Conservation (phyloP, 2,888 invertebrate genomes). For the Gisinianus flammeolus region DNA sequence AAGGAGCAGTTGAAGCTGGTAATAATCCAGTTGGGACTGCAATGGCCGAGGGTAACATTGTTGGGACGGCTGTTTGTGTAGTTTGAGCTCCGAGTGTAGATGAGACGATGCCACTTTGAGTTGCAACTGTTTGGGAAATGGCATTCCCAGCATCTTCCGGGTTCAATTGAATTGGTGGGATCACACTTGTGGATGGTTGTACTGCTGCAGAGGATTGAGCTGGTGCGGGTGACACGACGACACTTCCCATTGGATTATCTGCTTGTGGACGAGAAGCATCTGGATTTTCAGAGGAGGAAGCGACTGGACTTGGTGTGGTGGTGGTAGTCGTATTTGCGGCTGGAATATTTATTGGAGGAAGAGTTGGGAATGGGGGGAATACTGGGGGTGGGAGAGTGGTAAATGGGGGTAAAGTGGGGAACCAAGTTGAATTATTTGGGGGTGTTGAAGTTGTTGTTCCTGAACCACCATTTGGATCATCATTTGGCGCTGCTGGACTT, state of each 20-base stretch:
- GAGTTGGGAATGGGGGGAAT: constrained; percentile 23
- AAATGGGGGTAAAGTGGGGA: constrained; percentile 26
- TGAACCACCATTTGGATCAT: constrained; percentile 8
- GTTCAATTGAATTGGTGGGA: background rate
- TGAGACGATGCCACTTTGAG: background rate
- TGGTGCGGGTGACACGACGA: background rate
- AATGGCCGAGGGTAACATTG: background rate
- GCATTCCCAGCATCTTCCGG: background rate
- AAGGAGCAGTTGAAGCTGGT: background rate
- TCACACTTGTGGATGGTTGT: background rate
- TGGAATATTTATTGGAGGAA: constrained; percentile 19
- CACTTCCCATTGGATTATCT: background rate
- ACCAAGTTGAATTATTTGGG: background rate
- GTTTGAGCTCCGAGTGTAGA: constrained; percentile 3
- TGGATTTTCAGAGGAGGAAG: background rate
- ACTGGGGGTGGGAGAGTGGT: constrained; percentile 20
- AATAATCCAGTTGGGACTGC: background rate
- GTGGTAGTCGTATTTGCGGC: constrained; percentile 1
- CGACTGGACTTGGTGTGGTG: background rate
- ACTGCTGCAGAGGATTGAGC: background rate
- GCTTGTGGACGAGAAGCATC: background rate
- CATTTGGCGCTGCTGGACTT: background rate
- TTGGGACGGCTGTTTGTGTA: constrained; percentile 1
- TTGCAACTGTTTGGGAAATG: background rate
- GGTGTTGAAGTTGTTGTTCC: background rate